phyloP scores from a whole-genome alignment of 2,888 invertebrate genomes.

The Pheosia tremula region DNA sequence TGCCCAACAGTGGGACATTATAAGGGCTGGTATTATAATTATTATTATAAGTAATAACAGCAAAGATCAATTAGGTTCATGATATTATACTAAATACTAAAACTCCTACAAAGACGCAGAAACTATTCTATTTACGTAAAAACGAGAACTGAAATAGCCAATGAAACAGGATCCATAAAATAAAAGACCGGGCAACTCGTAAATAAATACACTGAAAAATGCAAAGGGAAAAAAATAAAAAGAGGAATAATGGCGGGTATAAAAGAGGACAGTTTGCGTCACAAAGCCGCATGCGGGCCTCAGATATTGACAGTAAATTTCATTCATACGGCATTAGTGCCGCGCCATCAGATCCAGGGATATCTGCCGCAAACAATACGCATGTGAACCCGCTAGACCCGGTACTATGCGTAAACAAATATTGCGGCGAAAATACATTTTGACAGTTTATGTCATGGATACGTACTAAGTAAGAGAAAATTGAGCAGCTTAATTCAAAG shows the following conservation, averaged over 20 bases:
- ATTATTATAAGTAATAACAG: no score
- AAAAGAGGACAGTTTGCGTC: conserved; percentile 81
- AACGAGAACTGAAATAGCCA: conserved; percentile 37
- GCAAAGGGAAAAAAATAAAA: conserved; percentile 68
- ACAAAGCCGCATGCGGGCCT: conserved; percentile 84
- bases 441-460: no score
- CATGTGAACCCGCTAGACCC: conserved; percentile 28
- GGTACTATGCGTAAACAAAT: conserved; percentile 15
- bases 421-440: neutral
- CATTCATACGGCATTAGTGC: conserved; percentile 84
- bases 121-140: conserved; percentile 25
- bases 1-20: no score
- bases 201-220: conserved; percentile 72
- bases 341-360: conserved; percentile 82
- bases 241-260: conserved; percentile 73
- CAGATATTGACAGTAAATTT: conserved; percentile 85
- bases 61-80: no score
- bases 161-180: conserved; percentile 52
- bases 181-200: conserved; percentile 50
- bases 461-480: no score
- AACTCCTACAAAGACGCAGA: conserved; percentile 17
- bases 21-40: no score
- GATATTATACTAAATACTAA: neutral
- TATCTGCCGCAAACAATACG: conserved; percentile 59
- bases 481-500: no score